phyloP scores from a whole-genome alignment of 2,113 vertebrate genomes.

The Poecile atricapillus region DNA sequence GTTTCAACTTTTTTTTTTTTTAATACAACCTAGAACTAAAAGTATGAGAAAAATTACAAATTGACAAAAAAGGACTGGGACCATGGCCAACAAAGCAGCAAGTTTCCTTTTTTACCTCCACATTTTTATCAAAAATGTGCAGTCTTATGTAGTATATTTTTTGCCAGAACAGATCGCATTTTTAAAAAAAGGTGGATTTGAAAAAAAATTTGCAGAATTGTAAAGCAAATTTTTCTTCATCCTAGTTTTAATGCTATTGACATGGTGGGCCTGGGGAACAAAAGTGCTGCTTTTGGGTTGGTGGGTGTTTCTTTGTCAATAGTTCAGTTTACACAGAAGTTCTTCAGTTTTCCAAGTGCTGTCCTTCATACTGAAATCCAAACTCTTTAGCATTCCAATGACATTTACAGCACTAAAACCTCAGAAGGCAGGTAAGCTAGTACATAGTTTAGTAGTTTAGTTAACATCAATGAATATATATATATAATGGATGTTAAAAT shows the following conservation, averaged over 20 bases:
- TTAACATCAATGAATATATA: background rate
- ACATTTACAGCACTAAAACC: background rate
- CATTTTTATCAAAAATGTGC: background rate
- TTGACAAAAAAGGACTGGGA: background rate
- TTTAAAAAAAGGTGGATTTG: background rate
- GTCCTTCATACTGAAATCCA: background rate
- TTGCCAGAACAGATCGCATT: background rate
- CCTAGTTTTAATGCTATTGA: background rate
- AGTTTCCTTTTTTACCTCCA: background rate
- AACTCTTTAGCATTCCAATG: background rate
- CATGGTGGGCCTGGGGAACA: background rate
- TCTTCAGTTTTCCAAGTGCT: background rate
- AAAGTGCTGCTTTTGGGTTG: background rate
- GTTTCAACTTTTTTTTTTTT: background rate
- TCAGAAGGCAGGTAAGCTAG: background rate
- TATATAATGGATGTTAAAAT: background rate
- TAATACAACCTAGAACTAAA: background rate
- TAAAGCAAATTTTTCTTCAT: background rate
- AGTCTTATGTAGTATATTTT: background rate
- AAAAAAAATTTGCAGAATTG: background rate
- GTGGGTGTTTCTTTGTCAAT: background rate
- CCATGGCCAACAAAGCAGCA: fast-evolving
- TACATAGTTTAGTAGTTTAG: background rate
- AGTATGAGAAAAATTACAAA: background rate
- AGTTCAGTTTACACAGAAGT: background rate